These are phyloP conservation scores for Trematocara nigrifrons DNA, from an alignment of 2,113 vertebrate species.

Conservation along the genomic window DNA sequence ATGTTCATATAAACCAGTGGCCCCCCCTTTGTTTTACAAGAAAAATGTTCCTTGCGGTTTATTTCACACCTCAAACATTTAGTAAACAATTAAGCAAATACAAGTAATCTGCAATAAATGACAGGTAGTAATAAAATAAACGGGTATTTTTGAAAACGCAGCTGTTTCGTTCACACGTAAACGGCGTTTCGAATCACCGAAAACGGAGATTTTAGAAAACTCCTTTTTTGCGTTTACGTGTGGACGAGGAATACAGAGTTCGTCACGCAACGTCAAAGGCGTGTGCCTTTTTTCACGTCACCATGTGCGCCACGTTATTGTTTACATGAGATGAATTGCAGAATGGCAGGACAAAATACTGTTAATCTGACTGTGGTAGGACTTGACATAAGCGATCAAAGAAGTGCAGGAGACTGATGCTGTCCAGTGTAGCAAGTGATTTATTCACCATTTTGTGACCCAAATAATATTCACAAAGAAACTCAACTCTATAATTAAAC, in stretches of 20 bases:
- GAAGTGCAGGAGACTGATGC: too few relatives aligned
- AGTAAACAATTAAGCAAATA: not conserved
- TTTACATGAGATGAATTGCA: too few relatives aligned
- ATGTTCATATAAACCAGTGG: rapidly evolving
- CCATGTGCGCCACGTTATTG: rapidly evolving
- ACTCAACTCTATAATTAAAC: too few relatives aligned
- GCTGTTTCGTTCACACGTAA: rapidly evolving
- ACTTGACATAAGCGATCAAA: too few relatives aligned
- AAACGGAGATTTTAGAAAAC: too few relatives aligned
- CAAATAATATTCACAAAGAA: too few relatives aligned
- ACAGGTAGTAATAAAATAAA: rapidly evolving
- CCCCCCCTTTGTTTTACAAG: not conserved
- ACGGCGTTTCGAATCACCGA: too few relatives aligned
- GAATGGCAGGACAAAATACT: too few relatives aligned
- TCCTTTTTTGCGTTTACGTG: rapidly evolving
- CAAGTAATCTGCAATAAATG: not conserved
- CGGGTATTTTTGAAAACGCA: rapidly evolving
- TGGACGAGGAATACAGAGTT: too few relatives aligned
- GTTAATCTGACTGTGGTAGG: too few relatives aligned
- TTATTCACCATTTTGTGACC: too few relatives aligned
- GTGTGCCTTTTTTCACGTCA: rapidly evolving
- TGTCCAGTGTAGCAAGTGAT: too few relatives aligned
- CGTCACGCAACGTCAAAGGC: rapidly evolving
- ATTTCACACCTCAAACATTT: not conserved
- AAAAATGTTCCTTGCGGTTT: rapidly evolving